Base-by-base conservation (phyloP, 2,797 vertebrate genomes). In the Lerista edwardsae region DNA sequence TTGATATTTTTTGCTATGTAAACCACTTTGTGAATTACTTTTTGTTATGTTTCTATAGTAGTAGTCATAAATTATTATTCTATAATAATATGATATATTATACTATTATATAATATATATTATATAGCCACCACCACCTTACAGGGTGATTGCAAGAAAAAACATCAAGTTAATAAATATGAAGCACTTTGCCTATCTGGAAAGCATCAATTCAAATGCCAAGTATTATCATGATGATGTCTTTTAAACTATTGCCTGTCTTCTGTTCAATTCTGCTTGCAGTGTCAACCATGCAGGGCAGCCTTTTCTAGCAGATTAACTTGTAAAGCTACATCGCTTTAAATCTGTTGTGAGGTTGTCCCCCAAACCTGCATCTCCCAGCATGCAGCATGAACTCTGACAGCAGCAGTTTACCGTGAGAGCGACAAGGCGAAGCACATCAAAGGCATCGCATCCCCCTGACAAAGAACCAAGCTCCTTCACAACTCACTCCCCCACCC, bases 391-490 rank as follows among this genome's bases (percentile, higher is more conserved):
- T 27, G 14, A 91, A 90, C 61, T 31, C 77, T 47, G 75, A 86
- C 80, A 88, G 90, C 90, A 87, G 82, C 88, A 86, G 57, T 90
- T 93, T 93, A 88, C 84, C 79, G 78, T 47, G 25, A 9, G 55
- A 75, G n/a, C 36, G 74, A 29, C 88, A 39, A 27, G 51, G 74
- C 9, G 74, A 86, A 89, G 85, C 68, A 89, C 91, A 87, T 84
- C 90, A 4, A 31, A 94, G 92, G 87, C 86, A 82, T 90, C 94
- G 93, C 91, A 75, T 67, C 64, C 82, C 87, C 68, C 57, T 93
- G 94, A 92, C 88, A 91, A 76, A 73, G 86, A 82, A 94, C 93
- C 93, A 95, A 90, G 84, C 79, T 84, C 77, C 89, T 36, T 31
- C 88, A 90, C 90, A 88, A 90, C 89, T 92, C 91, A 75, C 29